Percentiles rank a stretch among this genome's conserved stretches.
phyloP scores from a whole-genome alignment of 2,888 invertebrate genomes.

The Eledona agricola region DNA sequence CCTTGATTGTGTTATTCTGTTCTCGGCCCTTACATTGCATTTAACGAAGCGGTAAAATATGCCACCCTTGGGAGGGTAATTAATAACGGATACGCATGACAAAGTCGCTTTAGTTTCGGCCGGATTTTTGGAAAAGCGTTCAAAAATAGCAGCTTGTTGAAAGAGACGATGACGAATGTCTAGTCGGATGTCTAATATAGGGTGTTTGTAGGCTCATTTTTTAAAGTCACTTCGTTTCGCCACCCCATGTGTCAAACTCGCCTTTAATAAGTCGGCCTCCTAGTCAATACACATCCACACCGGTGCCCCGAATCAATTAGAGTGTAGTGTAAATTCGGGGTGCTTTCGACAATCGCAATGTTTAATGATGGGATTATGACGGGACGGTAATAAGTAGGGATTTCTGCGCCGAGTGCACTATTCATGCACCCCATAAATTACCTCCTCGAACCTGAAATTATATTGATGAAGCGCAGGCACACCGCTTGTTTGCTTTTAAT shows the following conservation, averaged over 20 bases:
- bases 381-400: constrained; percentile 25
- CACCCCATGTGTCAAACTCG: constrained; percentile 62
- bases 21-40: constrained; percentile 54
- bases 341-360: constrained; percentile 23
- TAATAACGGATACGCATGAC: constrained; percentile 45
- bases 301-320: constrained; percentile 44
- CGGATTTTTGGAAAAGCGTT: not conserved
- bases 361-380: constrained; percentile 34
- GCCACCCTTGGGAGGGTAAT: constrained; percentile 52
- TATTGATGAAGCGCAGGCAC: constrained; percentile 14
- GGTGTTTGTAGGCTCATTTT: constrained; percentile 59
- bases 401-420: constrained; percentile 14
- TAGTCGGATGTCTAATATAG: constrained; percentile 10
- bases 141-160: constrained; percentile 11
- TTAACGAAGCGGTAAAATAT: constrained; percentile 60
- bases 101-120: constrained; percentile 16
- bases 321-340: constrained; percentile 27
- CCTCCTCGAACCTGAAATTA: constrained; percentile 18
- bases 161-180: constrained; percentile 22
- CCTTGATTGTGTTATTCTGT: constrained; percentile 58
- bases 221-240: constrained; percentile 56
- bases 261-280: constrained; percentile 59
- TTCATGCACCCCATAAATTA: constrained; percentile 18
- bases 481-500: constrained; percentile 23
- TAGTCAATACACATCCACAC: constrained; percentile 54